Conservation (phyloP, 2,113 vertebrate genomes). For the Colaptes auratus region DNA sequence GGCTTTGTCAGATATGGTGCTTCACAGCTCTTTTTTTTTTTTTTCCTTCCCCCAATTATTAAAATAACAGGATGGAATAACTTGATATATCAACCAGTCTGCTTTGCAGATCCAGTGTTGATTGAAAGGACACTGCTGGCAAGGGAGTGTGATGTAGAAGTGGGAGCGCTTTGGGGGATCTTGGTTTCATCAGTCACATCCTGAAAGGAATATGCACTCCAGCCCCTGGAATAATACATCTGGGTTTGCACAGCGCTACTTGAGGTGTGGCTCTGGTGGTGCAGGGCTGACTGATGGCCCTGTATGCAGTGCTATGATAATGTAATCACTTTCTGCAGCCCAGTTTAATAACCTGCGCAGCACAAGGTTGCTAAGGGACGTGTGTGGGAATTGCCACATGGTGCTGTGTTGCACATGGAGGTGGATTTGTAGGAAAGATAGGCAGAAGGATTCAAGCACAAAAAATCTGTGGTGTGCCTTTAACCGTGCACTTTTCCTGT, state of each 20-base stretch:
- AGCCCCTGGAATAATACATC: not conserved
- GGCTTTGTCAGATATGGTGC: not conserved
- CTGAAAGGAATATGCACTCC: not conserved
- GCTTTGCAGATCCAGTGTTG: not conserved
- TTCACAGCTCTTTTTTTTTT: not conserved
- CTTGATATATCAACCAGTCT: not conserved
- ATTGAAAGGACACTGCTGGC: not conserved
- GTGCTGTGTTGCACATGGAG: rapidly evolving
- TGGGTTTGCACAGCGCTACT: rapidly evolving
- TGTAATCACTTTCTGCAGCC: rapidly evolving
- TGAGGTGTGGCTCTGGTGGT: not conserved
- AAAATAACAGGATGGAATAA: not conserved
- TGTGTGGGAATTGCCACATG: not conserved
- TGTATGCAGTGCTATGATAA: not conserved
- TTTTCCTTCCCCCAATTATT: too few relatives aligned
- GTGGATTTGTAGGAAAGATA: not conserved
- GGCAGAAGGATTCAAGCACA: not conserved
- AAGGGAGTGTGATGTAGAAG: not conserved
- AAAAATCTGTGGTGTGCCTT: not conserved
- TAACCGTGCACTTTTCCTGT: not conserved
- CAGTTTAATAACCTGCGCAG: not conserved
- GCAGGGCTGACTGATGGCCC: not conserved
- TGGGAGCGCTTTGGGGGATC: not conserved
- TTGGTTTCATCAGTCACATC: not conserved
- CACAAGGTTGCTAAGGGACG: not conserved